Conservation (phyloP, 30 jellyfish, hydroid and myxozoan genomes). For the Aurelia aurita region DNA sequence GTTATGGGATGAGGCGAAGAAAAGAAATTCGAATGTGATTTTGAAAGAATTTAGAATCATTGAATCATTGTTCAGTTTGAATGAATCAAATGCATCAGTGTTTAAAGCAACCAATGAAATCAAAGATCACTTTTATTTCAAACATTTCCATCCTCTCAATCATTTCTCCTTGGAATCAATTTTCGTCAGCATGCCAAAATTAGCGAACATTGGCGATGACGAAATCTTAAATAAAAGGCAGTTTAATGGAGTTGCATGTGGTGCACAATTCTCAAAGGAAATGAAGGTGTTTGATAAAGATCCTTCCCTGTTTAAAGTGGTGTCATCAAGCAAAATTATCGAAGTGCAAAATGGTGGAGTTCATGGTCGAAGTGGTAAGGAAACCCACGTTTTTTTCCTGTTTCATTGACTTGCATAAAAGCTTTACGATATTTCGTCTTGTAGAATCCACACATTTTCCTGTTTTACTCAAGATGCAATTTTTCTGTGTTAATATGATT, state of each 20-base stretch:
- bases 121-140: conserved; percentile 56
- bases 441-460: too few species aligned
- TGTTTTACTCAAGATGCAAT: too few species aligned
- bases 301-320: conserved; percentile 20
- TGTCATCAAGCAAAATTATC: not conserved
- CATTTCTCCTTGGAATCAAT: conserved; percentile 85
- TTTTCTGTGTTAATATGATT: too few species aligned
- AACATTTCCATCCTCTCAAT: conserved; percentile 70
- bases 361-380: not conserved
- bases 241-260: conserved; percentile 6
- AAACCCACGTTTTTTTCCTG: too few species aligned
- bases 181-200: conserved; percentile 71
- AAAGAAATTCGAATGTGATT: conserved; percentile 27
- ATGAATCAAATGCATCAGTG: conserved; percentile 80
- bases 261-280: not conserved
- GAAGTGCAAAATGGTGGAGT: not conserved
- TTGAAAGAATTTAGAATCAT: conserved; percentile 38
- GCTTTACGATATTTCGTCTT: too few species aligned
- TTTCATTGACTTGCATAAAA: too few species aligned
- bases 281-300: not conserved
- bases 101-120: conserved; percentile 72
- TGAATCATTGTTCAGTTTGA: conserved; percentile 61
- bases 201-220: conserved; percentile 66
- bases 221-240: conserved; percentile 47
- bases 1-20: conserved; percentile 75